Percentiles rank a stretch among this genome's conserved stretches.
Evolutionary conservation across 2,797 vertebrate genomes (phyloP).

Genomic region (Ctenopoma kingsleyae): DNA sequence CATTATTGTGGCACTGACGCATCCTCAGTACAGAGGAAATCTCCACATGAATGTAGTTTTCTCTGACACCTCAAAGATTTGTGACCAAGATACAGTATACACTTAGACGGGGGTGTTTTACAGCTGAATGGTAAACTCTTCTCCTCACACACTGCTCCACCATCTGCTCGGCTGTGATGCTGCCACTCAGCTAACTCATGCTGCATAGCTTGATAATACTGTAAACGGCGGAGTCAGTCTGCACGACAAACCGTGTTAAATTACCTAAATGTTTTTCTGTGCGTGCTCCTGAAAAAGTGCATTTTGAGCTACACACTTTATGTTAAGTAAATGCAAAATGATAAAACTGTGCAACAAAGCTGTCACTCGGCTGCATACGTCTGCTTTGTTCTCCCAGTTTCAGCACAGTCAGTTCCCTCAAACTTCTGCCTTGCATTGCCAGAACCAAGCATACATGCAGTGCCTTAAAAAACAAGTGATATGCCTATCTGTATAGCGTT

Average conservation of each 20-base stretch:
- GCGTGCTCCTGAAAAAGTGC: constrained; percentile 7
- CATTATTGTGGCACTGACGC: constrained; percentile 31
- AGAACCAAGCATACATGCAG: constrained; percentile 25
- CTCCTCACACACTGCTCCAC: constrained; percentile 45
- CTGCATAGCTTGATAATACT: constrained; percentile 2
- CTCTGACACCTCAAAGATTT: constrained; percentile 29
- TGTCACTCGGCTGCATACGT: constrained; percentile 12
- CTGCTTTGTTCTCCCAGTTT: constrained; percentile 43
- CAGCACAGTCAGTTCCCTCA: constrained; percentile 18
- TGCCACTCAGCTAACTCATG: constrained; percentile 18
- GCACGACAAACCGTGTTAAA: constrained; percentile 30
- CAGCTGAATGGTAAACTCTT: constrained; percentile 47
- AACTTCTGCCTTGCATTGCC: constrained; percentile 22
- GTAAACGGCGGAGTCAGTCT: constrained; percentile 38
- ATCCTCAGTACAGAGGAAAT: constrained; percentile 8
- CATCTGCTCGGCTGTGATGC: constrained; percentile 59
- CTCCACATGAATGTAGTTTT: constrained; percentile 3
- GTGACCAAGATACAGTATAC: constrained; percentile 8
- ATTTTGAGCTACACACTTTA: constrained; percentile 14
- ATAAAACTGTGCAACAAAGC: constrained; percentile 29
- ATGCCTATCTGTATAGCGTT: background rate
- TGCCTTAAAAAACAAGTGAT: constrained; percentile 13
- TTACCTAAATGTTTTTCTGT: constrained; percentile 9
- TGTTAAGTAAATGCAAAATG: background rate
- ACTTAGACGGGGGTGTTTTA: constrained; percentile 32